Percentiles rank a stretch among this genome's conserved stretches.
Conservation (phyloP, 2,113 vertebrate genomes). For the Burhinus oedicnemus region DNA sequence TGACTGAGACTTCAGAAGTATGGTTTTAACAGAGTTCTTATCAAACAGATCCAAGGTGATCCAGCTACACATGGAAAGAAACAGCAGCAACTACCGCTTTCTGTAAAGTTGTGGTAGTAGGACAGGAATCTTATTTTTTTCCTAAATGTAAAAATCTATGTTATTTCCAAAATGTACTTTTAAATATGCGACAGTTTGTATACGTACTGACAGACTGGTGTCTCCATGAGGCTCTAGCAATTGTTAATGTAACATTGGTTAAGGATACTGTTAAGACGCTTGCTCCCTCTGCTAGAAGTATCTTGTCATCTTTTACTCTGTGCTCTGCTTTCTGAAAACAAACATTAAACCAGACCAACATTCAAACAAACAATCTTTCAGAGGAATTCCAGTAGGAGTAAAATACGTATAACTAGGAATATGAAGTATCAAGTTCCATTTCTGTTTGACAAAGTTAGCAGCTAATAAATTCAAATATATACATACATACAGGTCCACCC, state of each 20-base stretch:
- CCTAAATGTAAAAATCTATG: background rate
- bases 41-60: background rate
- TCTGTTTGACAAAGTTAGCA: conserved; percentile 11
- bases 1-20: background rate
- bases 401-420: background rate
- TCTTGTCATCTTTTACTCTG: background rate
- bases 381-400: conserved; percentile 52
- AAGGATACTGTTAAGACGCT: background rate
- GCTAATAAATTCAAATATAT: conserved; percentile 54
- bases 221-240: background rate
- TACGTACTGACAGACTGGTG: background rate
- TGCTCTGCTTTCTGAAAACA: background rate
- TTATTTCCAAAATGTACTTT: background rate
- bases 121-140: background rate
- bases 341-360: background rate
- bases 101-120: background rate
- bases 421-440: conserved; percentile 30
- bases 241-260: background rate
- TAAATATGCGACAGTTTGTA: background rate
- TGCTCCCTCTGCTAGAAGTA: background rate
- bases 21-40: background rate
- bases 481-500: conserved; percentile 10
- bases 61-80: background rate
- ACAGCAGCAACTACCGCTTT: background rate
- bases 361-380: background rate